Evolutionary conservation across 2,113 vertebrate genomes (phyloP), one percentile per base, ranked within the genome.

Genomic region (Eolophus roseicapilla): DNA sequence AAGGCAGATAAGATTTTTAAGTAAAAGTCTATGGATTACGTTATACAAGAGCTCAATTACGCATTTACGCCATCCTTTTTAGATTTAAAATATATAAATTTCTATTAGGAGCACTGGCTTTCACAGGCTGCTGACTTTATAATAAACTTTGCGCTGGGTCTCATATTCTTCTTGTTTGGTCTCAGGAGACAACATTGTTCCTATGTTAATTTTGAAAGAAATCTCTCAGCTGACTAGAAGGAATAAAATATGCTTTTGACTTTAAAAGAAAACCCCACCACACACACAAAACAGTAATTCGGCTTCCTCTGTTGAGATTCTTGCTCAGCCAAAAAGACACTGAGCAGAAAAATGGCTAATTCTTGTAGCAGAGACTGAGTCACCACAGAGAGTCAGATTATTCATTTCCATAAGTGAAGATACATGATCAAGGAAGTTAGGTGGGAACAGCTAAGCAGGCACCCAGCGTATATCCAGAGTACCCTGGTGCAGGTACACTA

Each of bases 41-140:
- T 82, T 85, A 53, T n/a, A 62, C 25, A 85, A 69, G 70, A 91
- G 53, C 63, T 90, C 53, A 63, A 91, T 49, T 89, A 59, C 0
- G 2, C 19, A 25, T 78, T 90, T 55, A 44, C 21, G n/a, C n/a
- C n/a, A n/a, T 63, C 62, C 60, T 88, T 96, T 75, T 55, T 84
- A 44, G 73, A 68, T 86, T 92, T 86, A 68, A 96, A 93, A 90
- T 71, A 73, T 73, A 69, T 84, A 83, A 7, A 75, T 86, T 95
- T 90, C 69, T 90, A 7, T 67, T 90, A 78, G 21, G 52, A 86
- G 8, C 47, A 49, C 17, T 83, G 41, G 33, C 49, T 93, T 96
- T 86, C 78, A 88, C 43, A 78, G n/a, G 19, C 57, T 93, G 79
- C 64, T 95, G 80, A 57, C 82, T 86, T 88, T 55, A 76, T 80